Evolutionary conservation across 2,888 invertebrate species (phyloP).

Genomic region (Epinotia ramella): DNA sequence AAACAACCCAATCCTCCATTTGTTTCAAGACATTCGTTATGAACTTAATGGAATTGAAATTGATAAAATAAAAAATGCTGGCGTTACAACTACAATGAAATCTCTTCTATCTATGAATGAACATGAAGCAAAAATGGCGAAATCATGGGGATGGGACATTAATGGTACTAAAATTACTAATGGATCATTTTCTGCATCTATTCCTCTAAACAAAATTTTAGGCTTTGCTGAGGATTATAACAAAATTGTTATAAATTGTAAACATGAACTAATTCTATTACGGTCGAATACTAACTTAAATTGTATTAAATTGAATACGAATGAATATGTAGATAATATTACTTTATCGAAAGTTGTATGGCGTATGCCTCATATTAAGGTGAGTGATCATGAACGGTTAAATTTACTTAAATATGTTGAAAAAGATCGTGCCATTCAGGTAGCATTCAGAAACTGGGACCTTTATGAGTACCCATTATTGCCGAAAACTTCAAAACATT

Average conservation of each 20-base stretch:
- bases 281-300: not conserved
- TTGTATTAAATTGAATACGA: not conserved
- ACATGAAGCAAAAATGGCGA: too few species aligned
- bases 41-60: too few species aligned
- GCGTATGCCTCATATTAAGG: too few species aligned
- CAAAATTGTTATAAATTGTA: not conserved
- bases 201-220: not conserved
- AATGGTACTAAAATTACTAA: not conserved
- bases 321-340: not conserved
- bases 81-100: too few species aligned
- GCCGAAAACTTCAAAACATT: not conserved
- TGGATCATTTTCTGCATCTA: not conserved
- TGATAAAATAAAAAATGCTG: too few species aligned
- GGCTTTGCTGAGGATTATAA: not conserved
- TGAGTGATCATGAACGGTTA: too few species aligned
- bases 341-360: not conserved
- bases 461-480: constrained; percentile 5
- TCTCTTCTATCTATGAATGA: too few species aligned
- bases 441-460: constrained; percentile 10
- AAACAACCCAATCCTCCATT: too few species aligned
- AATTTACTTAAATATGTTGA: too few species aligned
- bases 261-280: not conserved
- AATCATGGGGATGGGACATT: not conserved
- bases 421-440: not conserved
- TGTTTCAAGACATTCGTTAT: too few species aligned